phyloP scores from a whole-genome alignment of 2,888 invertebrate species.

The Polyommatus iphigenia region DNA sequence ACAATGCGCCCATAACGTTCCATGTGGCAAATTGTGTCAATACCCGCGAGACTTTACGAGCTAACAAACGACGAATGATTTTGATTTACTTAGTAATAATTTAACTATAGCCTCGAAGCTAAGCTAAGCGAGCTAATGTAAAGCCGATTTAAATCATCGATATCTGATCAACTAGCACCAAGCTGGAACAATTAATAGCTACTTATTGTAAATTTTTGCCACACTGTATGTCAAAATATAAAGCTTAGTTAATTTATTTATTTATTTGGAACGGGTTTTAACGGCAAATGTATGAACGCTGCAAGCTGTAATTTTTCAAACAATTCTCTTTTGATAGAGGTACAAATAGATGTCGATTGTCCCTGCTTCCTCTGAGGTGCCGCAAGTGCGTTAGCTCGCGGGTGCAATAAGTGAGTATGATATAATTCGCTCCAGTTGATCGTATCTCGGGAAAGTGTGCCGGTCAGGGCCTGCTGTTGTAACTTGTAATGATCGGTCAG shows the following conservation, averaged over 20 bases:
- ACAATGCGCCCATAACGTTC: constrained; percentile 35
- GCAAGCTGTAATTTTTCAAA: too few relatives aligned
- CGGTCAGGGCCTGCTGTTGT: constrained; percentile 72
- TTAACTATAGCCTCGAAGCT: neutral
- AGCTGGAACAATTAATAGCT: neutral
- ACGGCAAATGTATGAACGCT: too few relatives aligned
- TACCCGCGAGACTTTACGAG: neutral
- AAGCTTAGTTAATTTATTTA: too few relatives aligned
- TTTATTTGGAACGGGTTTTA: too few relatives aligned
- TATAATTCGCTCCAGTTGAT: constrained; percentile 70
- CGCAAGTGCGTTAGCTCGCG: neutral
- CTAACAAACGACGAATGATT: neutral
- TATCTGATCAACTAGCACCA: neutral
- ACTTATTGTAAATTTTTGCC: too few relatives aligned
- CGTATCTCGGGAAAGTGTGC: constrained; percentile 71
- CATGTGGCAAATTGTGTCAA: constrained; percentile 21
- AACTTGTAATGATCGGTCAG: constrained; percentile 74
- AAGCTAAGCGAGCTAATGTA: neutral
- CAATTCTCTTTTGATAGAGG: too few relatives aligned
- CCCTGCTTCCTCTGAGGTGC: neutral
- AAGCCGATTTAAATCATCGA: neutral
- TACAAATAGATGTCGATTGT: neutral
- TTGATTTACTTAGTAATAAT: neutral
- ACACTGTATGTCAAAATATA: neutral
- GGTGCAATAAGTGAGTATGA: constrained; percentile 44